Evolutionary conservation across 92 coral and sea anemone genomes (phyloP), one percentile per base, ranked within the genome.

Genomic region (Actinernus sp.): DNA sequence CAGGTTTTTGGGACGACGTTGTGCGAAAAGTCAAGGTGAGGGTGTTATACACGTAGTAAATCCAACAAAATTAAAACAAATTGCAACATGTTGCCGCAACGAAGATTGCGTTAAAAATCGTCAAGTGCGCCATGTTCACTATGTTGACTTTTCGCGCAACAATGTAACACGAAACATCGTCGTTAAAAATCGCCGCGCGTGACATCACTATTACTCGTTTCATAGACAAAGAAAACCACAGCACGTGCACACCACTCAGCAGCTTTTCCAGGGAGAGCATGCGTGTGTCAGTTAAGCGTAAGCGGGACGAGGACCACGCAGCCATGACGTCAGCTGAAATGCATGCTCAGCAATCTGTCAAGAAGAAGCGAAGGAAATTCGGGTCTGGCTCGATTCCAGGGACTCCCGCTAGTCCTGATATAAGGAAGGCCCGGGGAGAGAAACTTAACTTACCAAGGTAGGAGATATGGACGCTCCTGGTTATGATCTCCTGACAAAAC

Each of bases 361-460:
- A 25, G 40, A 66, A 49, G 31, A 78, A 45, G 69, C 45, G 36
- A 22, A 63, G 77, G 24, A 89, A 85, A 59, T 18, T 5, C 5
- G 6, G 17, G 6, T 8, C 52, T 9, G 41, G 55, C 36, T 68
- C 91, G 3, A 28, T 48, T 21, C 62, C 71, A 32, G 40, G 79
- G 10, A 82, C 86, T 3, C 98, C 98, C 14, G 98, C 93, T 0
- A 93, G 93, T 57, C 93, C 98, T 55, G 82, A 63, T 49, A 89
- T 61, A 1, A 84, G 93, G 51, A 82, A 79, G 49, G 81, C 87
- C 0, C 57, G 98, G 50, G 97, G 97, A 2, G 98, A 86, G 41
- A 73, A 82, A 16, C 59, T 81, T 29, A 52, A 71, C 17, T 50
- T 93, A 46, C 98, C 98, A 49, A 93, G 92, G 96, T 85, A 69